Evolutionary conservation across 1,140 invertebrate species (phyloP).

Genomic region (Papilio dardanus): DNA sequence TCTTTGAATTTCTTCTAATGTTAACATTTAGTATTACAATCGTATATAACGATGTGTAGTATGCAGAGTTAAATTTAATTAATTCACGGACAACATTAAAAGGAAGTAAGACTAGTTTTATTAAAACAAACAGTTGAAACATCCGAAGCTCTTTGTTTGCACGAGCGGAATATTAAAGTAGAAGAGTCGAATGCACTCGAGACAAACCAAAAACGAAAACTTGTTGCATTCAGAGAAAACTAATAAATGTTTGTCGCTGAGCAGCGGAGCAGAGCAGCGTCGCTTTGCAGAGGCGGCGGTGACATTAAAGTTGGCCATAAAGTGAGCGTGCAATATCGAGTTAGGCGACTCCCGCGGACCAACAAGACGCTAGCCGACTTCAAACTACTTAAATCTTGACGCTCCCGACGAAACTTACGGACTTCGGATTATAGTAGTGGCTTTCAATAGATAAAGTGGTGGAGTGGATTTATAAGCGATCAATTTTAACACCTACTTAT

Average conservation of each 20-base stretch:
- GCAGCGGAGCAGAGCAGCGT: slow-evolving; percentile 43
- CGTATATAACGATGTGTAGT: background rate
- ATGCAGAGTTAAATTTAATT: background rate
- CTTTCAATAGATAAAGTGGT: slow-evolving; percentile 44
- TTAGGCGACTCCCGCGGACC: slow-evolving; percentile 61
- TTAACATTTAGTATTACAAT: background rate
- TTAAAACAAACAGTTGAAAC: slow-evolving; percentile 24
- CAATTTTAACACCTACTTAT: background rate
- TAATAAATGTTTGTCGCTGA: slow-evolving; percentile 61
- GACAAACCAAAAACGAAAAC: slow-evolving; percentile 56
- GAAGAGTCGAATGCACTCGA: slow-evolving; percentile 11
- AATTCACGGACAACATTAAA: background rate
- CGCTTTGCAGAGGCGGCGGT: too few species aligned
- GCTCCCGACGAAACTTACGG: slow-evolving; percentile 52
- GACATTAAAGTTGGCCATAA: slow-evolving; percentile 71
- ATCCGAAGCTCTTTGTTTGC: slow-evolving; percentile 9
- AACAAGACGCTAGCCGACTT: slow-evolving; percentile 58
- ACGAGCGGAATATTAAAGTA: slow-evolving; percentile 22
- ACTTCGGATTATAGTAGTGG: slow-evolving; percentile 37
- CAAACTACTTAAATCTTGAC: slow-evolving; percentile 77
- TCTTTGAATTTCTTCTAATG: too few species aligned
- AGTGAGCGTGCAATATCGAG: slow-evolving; percentile 73
- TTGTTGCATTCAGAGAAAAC: slow-evolving; percentile 61
- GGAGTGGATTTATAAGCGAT: slow-evolving; percentile 36
- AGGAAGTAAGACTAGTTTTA: slow-evolving; percentile 8